These are phyloP conservation scores for Drosophila micromelanica DNA, from an alignment of 1,140 invertebrate genomes.

Conservation along the genomic window DNA sequence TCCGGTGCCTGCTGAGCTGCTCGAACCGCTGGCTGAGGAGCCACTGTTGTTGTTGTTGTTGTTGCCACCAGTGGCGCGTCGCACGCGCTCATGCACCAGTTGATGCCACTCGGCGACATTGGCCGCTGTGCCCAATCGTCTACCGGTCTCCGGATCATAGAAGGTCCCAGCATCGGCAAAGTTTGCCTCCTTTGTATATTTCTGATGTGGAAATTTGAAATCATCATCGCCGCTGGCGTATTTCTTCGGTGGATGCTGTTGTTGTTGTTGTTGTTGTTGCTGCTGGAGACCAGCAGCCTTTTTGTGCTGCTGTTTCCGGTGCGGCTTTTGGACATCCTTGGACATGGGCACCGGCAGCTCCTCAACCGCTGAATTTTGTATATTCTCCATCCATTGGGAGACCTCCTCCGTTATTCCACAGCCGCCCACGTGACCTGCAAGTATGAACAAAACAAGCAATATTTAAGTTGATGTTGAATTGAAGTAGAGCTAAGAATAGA, in stretches of 20 bases:
- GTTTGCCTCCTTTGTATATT: constrained; percentile 84
- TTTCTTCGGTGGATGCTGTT: constrained; percentile 84
- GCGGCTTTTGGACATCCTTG: constrained; percentile 77
- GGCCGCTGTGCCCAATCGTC: constrained; percentile 61
- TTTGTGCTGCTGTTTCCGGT: constrained; percentile 79
- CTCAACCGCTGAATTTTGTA: constrained; percentile 93
- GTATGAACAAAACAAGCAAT: constrained; percentile 32
- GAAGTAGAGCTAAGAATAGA: constrained; percentile 29
- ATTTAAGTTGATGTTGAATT: constrained; percentile 31
- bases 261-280: constrained; percentile 56
- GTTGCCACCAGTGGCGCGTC: constrained; percentile 84
- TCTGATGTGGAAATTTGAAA: constrained; percentile 83
- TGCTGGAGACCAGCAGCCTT: constrained; percentile 47
- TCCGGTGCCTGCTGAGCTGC: constrained; percentile 83
- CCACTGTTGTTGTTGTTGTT: constrained; percentile 85
- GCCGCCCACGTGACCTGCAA: constrained; percentile 90
- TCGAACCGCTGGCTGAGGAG: constrained; percentile 81
- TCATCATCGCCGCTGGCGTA: constrained; percentile 75
- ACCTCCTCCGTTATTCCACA: constrained; percentile 95
- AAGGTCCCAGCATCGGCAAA: constrained; percentile 67
- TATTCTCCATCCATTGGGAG: constrained; percentile 95
- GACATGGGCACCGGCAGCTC: constrained; percentile 83
- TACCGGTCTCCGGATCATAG: constrained; percentile 76
- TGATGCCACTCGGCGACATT: constrained; percentile 77
- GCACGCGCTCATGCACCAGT: constrained; percentile 78